Percentiles rank a stretch among this genome's conserved stretches.
Conservation (phyloP, 2,113 vertebrate species). For the Plotosus lineatus region DNA sequence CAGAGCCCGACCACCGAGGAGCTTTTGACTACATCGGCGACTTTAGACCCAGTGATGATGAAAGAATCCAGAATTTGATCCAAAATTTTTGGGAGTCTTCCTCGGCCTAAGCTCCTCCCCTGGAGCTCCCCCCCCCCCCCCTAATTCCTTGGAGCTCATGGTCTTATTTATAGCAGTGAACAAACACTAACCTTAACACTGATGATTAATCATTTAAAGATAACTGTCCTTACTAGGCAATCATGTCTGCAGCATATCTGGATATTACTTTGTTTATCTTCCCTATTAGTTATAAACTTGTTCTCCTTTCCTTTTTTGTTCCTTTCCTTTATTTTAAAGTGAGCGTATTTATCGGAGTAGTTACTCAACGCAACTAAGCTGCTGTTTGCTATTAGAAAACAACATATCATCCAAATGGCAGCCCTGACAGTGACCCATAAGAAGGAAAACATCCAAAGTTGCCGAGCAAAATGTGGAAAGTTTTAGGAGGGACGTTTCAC, state of each 20-base stretch:
- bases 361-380: neutral
- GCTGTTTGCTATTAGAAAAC: constrained; percentile 13
- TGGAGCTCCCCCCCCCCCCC: no score
- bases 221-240: neutral
- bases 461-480: neutral
- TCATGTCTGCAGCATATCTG: neutral
- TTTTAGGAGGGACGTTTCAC: neutral
- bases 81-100: no score
- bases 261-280: neutral
- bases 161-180: neutral
- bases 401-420: neutral
- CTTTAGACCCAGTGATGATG: no score
- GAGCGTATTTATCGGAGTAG: constrained; percentile 9
- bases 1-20: no score
- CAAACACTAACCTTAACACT: neutral
- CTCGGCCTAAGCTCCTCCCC: no score
- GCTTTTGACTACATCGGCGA: no score
- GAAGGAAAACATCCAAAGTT: neutral
- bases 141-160: no score
- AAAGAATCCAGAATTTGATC: no score
- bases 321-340: neutral
- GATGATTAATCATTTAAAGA: no score
- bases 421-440: neutral
- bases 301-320: neutral
- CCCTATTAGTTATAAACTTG: neutral